Base-by-base conservation (phyloP, 2,797 vertebrate species). In the Amphiprion clarkii region DNA sequence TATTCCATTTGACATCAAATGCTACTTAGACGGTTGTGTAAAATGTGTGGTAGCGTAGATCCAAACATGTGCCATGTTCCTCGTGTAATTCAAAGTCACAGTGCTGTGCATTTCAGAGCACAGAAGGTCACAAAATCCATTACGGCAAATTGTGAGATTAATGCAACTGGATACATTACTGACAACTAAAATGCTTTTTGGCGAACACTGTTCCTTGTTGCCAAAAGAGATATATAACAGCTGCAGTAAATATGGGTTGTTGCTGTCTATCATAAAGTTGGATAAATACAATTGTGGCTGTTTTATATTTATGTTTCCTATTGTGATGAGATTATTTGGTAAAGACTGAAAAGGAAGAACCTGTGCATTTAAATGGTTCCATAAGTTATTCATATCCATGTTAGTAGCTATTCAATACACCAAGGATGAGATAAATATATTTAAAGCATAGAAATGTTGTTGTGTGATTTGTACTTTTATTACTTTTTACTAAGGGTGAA, bases 311-410 rank as follows among this genome's bases (percentile, higher is more conserved):
- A 54, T 29, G 36, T 40, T 48, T 29, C 14, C 6, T 11, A 19
- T 17, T 76, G 51, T 56, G 27, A 62, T 27, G 39, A 19, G 10
- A 14, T 51, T 39, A 9, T 67, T 51, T 71, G 11, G 54, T 33
- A 31, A 49, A 65, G 40, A 39, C 42, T 0, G 4, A 44, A 8
- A 54, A 8, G 17, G 1, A 16, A 4, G 52, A 19, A 56, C 1
- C 16, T 65, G 36, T 5, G 25, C 3, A 3, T 56, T 70, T 39
- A 67, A 84, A 60, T 1, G 5, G 19, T 9, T 51, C 21, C 2
- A 65, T 71, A 21, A 55, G 4, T 48, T 25, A 51, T 19, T 48
- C 25, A 60, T 31, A 19, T 55, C 42, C 33, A 1, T 46, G 46
- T 48, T 19, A 48, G 46, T n/a, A 48, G n/a, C 19, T 51, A 21